Evolutionary conservation across 2,888 invertebrate species (phyloP), one percentile per base, ranked within the genome.

Genomic region (Dioctria rufipes): DNA sequence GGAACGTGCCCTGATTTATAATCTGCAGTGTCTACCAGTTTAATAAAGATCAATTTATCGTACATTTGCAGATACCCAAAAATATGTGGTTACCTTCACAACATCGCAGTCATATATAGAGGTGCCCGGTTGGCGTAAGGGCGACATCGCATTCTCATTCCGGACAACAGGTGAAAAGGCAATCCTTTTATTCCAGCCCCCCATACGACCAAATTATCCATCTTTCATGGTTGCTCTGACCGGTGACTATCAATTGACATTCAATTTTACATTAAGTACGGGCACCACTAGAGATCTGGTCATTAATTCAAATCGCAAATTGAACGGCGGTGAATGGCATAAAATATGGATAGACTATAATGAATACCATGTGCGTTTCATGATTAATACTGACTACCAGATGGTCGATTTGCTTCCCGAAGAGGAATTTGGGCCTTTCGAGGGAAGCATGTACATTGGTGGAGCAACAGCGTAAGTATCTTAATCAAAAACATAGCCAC

Each of bases 271-370:
- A 0, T 90, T 96, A 46, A 96, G 95, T 89, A 96, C 95, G 54
- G 96, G 95, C 0, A 93, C 93, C 5, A 94, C 94, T 69, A 93
- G 95, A 83, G 95, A 95, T 86, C 90, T 96, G 81, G 95, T 95
- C 65, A 95, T 98, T 83, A 94, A 94, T 86, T 96, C 96, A 3
- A 93, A 93, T 83, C 91, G 94, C 66, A 93, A 94, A 86, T 90
- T 98, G 69, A 97, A 97, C 87, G 95, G 95, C 75, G 98, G 97
- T 1, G 96, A 97, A 87, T 98, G 98, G 98, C 98, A 98, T 88
- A 96, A 97, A 89, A 94, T 98, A 83, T 96, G 96, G 95, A 96
- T 98, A 82, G 97, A 98, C 90, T 96, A 97, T 87, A 97, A 97
- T 89, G 94, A 95, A 87, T 95, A 97, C 88, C 97, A 97, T 88